A percentile compares a stretch with the other conserved stretches of the same genome.
Conservation (phyloP, 2,888 invertebrate genomes). For the Agrotis segetum region DNA sequence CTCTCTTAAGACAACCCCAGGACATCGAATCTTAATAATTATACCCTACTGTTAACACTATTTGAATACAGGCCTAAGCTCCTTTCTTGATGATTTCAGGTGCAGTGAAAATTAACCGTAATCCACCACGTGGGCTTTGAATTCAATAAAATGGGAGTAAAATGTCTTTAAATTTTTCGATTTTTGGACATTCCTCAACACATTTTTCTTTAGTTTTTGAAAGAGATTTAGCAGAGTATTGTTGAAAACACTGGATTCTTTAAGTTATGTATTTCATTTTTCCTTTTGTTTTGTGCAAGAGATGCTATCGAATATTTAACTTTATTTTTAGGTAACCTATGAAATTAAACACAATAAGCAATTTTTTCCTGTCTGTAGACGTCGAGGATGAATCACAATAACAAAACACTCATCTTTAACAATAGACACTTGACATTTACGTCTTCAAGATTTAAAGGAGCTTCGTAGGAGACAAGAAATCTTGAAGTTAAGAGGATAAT, state of each 20-base stretch:
- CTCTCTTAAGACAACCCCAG: too few relatives aligned
- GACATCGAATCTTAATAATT: too few relatives aligned
- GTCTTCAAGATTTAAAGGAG: not conserved
- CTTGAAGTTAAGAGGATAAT: constrained; percentile 25
- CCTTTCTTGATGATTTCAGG: too few relatives aligned
- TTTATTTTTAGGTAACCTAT: not conserved
- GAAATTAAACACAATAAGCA: not conserved
- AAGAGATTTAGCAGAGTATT: too few relatives aligned
- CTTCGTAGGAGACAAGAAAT: not conserved
- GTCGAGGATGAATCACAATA: not conserved
- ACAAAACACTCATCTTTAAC: constrained; percentile 34
- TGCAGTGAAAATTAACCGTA: too few relatives aligned
- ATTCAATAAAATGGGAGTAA: not conserved
- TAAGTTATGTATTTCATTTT: too few relatives aligned
- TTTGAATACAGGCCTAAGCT: too few relatives aligned
- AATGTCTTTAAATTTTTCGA: not conserved
- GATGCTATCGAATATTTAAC: not conserved
- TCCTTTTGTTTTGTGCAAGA: not conserved
- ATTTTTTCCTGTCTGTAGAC: not conserved
- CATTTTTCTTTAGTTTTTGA: not conserved
- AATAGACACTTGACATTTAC: constrained; percentile 18
- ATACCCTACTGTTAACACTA: too few relatives aligned
- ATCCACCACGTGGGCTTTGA: not conserved
- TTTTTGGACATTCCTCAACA: not conserved
- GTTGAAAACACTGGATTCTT: too few relatives aligned